Conservation (phyloP, 2,113 vertebrate genomes). For the Menidia beryllina region DNA sequence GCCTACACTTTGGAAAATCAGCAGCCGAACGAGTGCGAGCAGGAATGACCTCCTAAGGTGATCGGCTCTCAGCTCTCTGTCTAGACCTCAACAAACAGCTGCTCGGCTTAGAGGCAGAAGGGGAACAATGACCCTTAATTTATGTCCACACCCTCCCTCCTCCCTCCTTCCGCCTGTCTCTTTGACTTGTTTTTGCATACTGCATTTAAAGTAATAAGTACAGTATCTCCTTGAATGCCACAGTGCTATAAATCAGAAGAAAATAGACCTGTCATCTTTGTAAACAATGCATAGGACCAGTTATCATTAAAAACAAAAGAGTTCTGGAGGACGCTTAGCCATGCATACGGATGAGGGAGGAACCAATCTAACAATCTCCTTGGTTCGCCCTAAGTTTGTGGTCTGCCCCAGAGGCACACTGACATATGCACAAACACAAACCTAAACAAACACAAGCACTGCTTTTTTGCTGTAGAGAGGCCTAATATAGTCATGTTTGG, state of each 20-base stretch:
- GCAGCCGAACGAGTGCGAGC: constrained; percentile 49
- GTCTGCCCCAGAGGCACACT: constrained; percentile 6
- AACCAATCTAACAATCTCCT: constrained; percentile 55
- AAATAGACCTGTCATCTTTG: constrained; percentile 82
- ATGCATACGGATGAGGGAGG: constrained; percentile 70
- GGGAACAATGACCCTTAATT: constrained; percentile 72
- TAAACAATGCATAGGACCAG: constrained; percentile 76
- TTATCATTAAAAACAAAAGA: constrained; percentile 80
- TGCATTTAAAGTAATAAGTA: constrained; percentile 82
- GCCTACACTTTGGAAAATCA: constrained; percentile 42
- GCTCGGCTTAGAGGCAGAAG: constrained; percentile 54
- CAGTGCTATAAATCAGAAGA: constrained; percentile 78
- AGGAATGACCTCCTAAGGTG: constrained; percentile 71
- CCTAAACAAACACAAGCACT: constrained; percentile 24
- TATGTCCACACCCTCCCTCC: constrained; percentile 52
- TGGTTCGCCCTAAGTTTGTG: constrained; percentile 40
- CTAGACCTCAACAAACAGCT: constrained; percentile 73
- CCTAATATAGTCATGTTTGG: constrained; percentile 39
- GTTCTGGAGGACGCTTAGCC: constrained; percentile 42
- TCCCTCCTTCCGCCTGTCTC: constrained; percentile 48
- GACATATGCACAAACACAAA: constrained; percentile 21
- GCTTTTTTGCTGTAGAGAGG: constrained; percentile 23
- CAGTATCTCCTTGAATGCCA: constrained; percentile 80
- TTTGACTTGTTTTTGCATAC: constrained; percentile 76
- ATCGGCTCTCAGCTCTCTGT: constrained; percentile 64